phyloP scores from a whole-genome alignment of 2,888 invertebrate genomes.

The Ochropleura leucogaster region DNA sequence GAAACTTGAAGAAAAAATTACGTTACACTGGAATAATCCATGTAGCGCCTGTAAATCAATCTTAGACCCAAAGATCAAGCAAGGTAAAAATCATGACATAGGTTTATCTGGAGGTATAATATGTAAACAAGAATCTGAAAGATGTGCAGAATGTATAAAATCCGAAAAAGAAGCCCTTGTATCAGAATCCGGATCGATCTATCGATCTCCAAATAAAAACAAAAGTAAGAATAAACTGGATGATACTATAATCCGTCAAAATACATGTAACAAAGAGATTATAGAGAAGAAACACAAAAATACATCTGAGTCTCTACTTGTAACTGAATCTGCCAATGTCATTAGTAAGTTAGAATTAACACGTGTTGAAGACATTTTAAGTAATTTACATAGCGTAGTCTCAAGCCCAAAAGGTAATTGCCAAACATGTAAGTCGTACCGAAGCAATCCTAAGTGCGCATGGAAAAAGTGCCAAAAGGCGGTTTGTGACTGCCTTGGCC shows the following conservation, averaged over 20 bases:
- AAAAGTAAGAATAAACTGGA: slow-evolving; percentile 15
- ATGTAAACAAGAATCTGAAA: slow-evolving; percentile 25
- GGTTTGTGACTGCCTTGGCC: slow-evolving; percentile 54
- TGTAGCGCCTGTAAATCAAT: slow-evolving; percentile 15
- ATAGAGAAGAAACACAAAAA: slow-evolving; percentile 44
- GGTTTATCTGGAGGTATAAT: slow-evolving; percentile 9
- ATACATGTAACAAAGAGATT: slow-evolving; percentile 50
- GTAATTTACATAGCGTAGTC: slow-evolving; percentile 57
- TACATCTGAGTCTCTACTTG: slow-evolving; percentile 52
- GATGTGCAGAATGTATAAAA: background rate
- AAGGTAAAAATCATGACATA: background rate
- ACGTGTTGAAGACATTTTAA: slow-evolving; percentile 31
- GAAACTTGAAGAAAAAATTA: background rate
- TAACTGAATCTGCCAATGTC: slow-evolving; percentile 64
- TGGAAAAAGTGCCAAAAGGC: slow-evolving; percentile 45
- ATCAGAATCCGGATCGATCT: background rate
- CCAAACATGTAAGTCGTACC: slow-evolving; percentile 46
- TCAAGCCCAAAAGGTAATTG: slow-evolving; percentile 62
- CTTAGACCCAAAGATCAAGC: background rate
- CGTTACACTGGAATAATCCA: background rate
- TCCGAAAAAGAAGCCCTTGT: slow-evolving; percentile 6
- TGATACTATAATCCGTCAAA: slow-evolving; percentile 32
- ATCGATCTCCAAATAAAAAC: slow-evolving; percentile 24
- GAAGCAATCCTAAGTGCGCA: slow-evolving; percentile 56
- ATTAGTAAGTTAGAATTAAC: slow-evolving; percentile 50